Conservation (phyloP, 1,140 invertebrate species). For the Drosophila nikananu region DNA sequence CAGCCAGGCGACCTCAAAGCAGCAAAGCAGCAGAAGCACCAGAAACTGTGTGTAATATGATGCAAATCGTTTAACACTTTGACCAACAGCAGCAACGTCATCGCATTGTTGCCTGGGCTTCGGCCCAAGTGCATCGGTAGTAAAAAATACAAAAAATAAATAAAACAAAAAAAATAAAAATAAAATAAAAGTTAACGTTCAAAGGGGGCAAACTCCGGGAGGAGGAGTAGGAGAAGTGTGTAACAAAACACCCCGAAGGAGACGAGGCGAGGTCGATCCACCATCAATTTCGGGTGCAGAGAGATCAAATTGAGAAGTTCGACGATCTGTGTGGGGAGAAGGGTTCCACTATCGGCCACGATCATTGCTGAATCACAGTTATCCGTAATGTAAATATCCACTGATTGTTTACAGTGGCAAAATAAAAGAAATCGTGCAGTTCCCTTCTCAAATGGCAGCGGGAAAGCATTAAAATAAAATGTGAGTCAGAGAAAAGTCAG, state of each 20-base stretch:
- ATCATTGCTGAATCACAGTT: slow-evolving; percentile 52
- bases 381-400: slow-evolving; percentile 34
- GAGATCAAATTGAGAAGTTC: slow-evolving; percentile 29
- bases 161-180: slow-evolving; percentile 36
- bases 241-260: slow-evolving; percentile 47
- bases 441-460: slow-evolving; percentile 33
- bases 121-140: slow-evolving; percentile 68
- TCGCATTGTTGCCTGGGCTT: slow-evolving; percentile 64
- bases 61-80: slow-evolving; percentile 83
- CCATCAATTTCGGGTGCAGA: slow-evolving; percentile 20
- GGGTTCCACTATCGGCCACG: slow-evolving; percentile 15
- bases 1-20: slow-evolving; percentile 29
- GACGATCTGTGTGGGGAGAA: slow-evolving; percentile 2
- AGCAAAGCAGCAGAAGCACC: slow-evolving; percentile 29
- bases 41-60: slow-evolving; percentile 77
- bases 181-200: slow-evolving; percentile 25
- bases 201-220: slow-evolving; percentile 32
- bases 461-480: slow-evolving; percentile 13
- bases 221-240: slow-evolving; percentile 27
- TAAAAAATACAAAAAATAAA: slow-evolving; percentile 52
- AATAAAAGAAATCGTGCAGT: slow-evolving; percentile 37
- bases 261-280: slow-evolving; percentile 6
- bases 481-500: slow-evolving; percentile 23
- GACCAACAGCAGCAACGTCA: slow-evolving; percentile 70
- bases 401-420: slow-evolving; percentile 32